These are phyloP conservation scores for Fistularia tabacaria DNA, from an alignment of 2,797 vertebrate species.

Conservation along the genomic window DNA sequence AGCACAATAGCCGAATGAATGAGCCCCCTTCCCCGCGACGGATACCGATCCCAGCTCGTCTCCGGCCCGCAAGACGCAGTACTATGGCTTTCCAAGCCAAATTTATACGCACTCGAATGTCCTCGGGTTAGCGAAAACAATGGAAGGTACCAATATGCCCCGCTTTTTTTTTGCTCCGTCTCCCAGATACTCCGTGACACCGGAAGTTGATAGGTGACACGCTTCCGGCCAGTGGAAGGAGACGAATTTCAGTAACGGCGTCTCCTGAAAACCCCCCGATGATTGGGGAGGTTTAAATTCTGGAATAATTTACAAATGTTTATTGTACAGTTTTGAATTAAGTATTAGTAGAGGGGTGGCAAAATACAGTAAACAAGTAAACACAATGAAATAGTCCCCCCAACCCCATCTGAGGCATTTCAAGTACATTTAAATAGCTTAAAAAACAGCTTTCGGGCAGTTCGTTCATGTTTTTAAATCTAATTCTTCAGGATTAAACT, in stretches of 20 bases:
- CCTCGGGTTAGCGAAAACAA: constrained; percentile 34
- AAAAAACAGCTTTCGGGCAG: no score
- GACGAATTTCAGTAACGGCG: not conserved
- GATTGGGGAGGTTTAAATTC: no score
- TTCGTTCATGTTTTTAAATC: no score
- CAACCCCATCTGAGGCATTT: no score
- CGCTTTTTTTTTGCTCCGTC: constrained; percentile 66
- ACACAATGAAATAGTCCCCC: no score
- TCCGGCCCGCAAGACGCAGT: not conserved
- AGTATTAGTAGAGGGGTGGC: no score
- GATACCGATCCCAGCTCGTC: constrained; percentile 6
- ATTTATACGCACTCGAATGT: constrained; percentile 6
- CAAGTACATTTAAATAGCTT: no score
- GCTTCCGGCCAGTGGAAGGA: constrained; percentile 43
- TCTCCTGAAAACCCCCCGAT: not conserved
- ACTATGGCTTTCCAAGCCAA: constrained; percentile 10
- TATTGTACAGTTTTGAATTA: no score
- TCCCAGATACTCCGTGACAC: constrained; percentile 64
- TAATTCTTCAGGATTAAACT: no score
- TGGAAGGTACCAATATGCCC: constrained; percentile 60
- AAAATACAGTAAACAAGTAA: no score
- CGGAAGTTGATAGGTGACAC: constrained; percentile 63
- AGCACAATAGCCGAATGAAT: constrained; percentile 57
- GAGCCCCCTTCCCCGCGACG: constrained; percentile 19
- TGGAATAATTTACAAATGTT: no score